phyloP scores from a whole-genome alignment of 1,140 invertebrate genomes.

The Eumeta japonica region DNA sequence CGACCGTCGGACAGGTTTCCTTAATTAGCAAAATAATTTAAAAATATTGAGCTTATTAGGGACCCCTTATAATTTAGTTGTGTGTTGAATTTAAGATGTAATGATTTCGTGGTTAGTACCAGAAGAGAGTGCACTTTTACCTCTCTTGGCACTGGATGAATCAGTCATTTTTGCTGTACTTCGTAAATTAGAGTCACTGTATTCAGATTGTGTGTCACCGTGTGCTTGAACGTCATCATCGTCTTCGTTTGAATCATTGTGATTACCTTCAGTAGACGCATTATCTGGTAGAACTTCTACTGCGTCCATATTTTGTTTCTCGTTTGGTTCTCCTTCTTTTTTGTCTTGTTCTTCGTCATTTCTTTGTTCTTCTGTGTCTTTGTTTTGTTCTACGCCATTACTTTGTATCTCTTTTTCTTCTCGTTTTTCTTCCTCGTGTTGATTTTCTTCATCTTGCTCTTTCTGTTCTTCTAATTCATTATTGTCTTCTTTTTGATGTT shows the following conservation, averaged over 20 bases:
- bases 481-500: constrained; percentile 8
- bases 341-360: constrained; percentile 19
- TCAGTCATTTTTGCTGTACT: constrained; percentile 35
- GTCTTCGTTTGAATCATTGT: constrained; percentile 32
- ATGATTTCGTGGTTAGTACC: constrained; percentile 40
- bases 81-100: constrained; percentile 27
- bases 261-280: constrained; percentile 34
- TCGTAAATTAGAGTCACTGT: constrained; percentile 40
- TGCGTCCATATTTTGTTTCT: constrained; percentile 9
- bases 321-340: constrained; percentile 12
- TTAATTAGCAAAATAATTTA: constrained; percentile 55
- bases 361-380: constrained; percentile 20
- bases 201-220: constrained; percentile 41
- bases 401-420: constrained; percentile 10
- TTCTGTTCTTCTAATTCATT: constrained; percentile 21
- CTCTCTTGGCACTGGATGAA: constrained; percentile 42
- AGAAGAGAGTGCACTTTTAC: constrained; percentile 39
- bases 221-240: constrained; percentile 49
- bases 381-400: constrained; percentile 26
- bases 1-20: constrained; percentile 41
- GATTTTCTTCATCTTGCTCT: constrained; percentile 21
- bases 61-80: constrained; percentile 33
- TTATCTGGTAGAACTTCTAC: constrained; percentile 19
- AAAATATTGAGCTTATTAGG: constrained; percentile 52
- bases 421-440: constrained; percentile 8